Base-by-base conservation (phyloP, 2,888 invertebrate species). In the Phoenoteleia sp. region DNA sequence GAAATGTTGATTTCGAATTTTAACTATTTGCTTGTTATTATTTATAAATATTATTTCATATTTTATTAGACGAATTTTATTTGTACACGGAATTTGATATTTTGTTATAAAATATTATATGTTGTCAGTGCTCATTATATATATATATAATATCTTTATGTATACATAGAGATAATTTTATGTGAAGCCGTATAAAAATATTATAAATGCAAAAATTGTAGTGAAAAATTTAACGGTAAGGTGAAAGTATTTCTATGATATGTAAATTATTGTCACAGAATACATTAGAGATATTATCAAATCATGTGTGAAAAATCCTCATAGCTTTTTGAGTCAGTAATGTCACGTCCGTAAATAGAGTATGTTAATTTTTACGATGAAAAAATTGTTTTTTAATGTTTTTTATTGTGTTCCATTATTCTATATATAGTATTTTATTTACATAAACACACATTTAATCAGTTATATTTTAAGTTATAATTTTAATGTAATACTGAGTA, bases 231-330 rank as follows among this genome's bases (percentile, higher is more conserved):
- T 49, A 52, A 67, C 21, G 11, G 52, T 23, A 52, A n/a, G 45
- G 64, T 42, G 75, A 75, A 75, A 75, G 75, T 75, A 64, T 64
- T 74, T 64, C 39, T 74, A 54, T 54, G 45, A 42, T 49, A 75
- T 75, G 75, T 75, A 75, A 75, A 75, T 75, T 75, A 66, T 75
- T 75, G 75, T 75, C 66, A 58, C 76, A 74, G 36, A 56, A 4
- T 49, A 47, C 21, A 54, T 76, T 60, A 58, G 58, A 67, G 45
- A 66, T 67, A 47, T 17, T 56, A 66, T 76, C 67, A 60, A 77
- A 47, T 49, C 67, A 49, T 67, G 67, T 77, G 77, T 66, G 42
- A 58, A 58, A 49, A 60, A 67, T 77, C 67, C 33, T 76, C 36
- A 54, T 54, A 21, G 0, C 27, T 56, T 67, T 47, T 49, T 60